Base-by-base conservation (phyloP, 2,888 invertebrate genomes). In the Pyralis farinalis region DNA sequence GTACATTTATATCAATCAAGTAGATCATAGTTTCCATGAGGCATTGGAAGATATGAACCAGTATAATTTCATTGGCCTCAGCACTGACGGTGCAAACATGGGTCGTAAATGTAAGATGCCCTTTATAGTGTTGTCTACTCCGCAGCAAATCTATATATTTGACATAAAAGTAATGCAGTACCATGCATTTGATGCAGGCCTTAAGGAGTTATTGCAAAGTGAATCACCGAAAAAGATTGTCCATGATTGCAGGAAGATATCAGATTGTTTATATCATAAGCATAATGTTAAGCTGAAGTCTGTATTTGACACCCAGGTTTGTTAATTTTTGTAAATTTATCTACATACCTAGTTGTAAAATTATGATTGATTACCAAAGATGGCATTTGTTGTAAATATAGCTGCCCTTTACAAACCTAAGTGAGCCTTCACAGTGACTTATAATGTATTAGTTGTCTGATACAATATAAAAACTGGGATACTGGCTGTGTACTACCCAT, bases 221-320 rank as follows among this genome's bases (percentile, higher is more conserved):
- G 77, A 77, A 22, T 60, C 53, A 36, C 82, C 90, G 20, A 82
- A 88, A 41, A 91, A 92, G 74, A 90, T 92, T 49, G 77, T 91
- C 21, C 92, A 92, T 75, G 90, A 92, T 58, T 91, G 90, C 48
- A 79, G 92, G 44, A 81, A 84, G 48, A 59, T 91, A 41, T 90
- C 91, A 0, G 92, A 92, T 58, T 90, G 91, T 51, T 69, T 93
- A 34, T 87, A 79, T 63, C 91, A 92, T 59, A 90, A 91, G 55
- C 92, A 91, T 63, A 76, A 83, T 63, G 84, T 92, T 7, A 81
- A 85, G 52, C 63, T 92, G 37, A 69, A 76, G 42, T 91, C 91
- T 53, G 82, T 93, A 28, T 92, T 92, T 85, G 92, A 92, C 63
- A 92, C 91, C 46, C 90, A 92, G 82, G 90, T 89, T 63, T 43